phyloP scores from a whole-genome alignment of 2,888 invertebrate genomes.

The Diaprepes abbreviatus region DNA sequence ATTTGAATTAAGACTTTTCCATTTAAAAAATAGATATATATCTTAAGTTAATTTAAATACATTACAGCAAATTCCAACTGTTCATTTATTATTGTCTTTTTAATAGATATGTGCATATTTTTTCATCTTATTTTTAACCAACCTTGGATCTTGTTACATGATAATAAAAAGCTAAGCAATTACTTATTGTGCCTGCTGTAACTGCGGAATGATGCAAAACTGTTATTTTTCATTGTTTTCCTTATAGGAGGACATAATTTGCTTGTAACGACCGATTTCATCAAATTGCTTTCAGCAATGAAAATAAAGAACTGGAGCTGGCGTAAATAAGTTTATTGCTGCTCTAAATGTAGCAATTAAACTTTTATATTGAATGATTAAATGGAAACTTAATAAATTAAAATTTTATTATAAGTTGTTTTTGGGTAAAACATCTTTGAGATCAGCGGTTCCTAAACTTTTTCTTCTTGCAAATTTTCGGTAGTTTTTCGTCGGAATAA shows the following conservation, averaged over 20 bases:
- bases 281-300: not conserved
- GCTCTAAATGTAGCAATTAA: too few species aligned
- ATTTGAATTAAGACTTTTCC: too few species aligned
- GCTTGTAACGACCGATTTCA: constrained; percentile 7
- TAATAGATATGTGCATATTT: not conserved
- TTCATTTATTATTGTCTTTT: not conserved
- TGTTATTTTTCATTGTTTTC: constrained; percentile 12
- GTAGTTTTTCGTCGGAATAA: too few species aligned
- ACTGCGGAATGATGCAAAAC: constrained; percentile 12
- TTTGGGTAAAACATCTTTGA: too few species aligned
- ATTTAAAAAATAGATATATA: too few species aligned
- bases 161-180: constrained; percentile 3
- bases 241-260: constrained; percentile 8
- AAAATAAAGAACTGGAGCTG: not conserved
- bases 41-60: too few species aligned
- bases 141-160: constrained; percentile 15
- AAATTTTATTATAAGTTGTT: too few species aligned
- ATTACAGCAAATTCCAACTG: not conserved
- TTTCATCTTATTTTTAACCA: not conserved
- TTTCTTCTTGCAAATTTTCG: too few species aligned
- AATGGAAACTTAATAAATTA: too few species aligned
- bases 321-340: too few species aligned
- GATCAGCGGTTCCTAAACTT: too few species aligned
- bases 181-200: constrained; percentile 3
- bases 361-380: too few species aligned